A percentile compares a stretch with the other conserved stretches of the same genome.
These are phyloP conservation scores for Chloropsis cyanopogon DNA, from an alignment of 2,113 vertebrate genomes.

Conservation along the genomic window DNA sequence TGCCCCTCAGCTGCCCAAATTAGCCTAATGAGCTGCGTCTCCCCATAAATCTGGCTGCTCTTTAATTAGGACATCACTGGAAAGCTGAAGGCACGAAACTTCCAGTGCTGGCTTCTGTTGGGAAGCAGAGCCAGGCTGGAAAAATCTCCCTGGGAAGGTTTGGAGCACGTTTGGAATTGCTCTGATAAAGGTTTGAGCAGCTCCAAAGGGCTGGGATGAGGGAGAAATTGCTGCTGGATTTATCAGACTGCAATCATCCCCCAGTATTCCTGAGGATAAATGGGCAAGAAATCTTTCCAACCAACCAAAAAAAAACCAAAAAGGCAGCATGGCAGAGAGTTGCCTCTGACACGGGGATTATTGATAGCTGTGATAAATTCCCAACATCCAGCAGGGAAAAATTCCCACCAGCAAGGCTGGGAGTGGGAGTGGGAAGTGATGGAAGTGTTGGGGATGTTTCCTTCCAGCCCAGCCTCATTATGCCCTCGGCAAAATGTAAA, in stretches of 20 bases:
- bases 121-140: background rate
- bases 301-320: background rate
- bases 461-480: conserved; percentile 74
- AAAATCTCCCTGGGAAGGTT: background rate
- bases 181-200: background rate
- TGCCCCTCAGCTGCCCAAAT: background rate
- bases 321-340: background rate
- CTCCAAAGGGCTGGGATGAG: background rate
- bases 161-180: background rate
- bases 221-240: conserved; percentile 52
- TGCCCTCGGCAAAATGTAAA: conserved; percentile 70
- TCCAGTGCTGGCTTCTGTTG: fast-evolving
- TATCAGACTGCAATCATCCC: conserved; percentile 38
- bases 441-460: conserved; percentile 68
- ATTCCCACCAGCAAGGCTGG: conserved; percentile 30
- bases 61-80: background rate
- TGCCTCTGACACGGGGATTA: conserved; percentile 31
- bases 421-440: conserved; percentile 59
- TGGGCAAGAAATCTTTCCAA: conserved; percentile 19
- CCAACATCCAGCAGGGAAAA: conserved; percentile 55
- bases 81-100: background rate
- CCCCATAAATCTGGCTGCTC: background rate
- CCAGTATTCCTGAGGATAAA: conserved; percentile 25
- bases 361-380: conserved; percentile 64
- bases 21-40: background rate